Conservation (phyloP, 2,113 vertebrate species). For the Leptodactylus fuscus region DNA sequence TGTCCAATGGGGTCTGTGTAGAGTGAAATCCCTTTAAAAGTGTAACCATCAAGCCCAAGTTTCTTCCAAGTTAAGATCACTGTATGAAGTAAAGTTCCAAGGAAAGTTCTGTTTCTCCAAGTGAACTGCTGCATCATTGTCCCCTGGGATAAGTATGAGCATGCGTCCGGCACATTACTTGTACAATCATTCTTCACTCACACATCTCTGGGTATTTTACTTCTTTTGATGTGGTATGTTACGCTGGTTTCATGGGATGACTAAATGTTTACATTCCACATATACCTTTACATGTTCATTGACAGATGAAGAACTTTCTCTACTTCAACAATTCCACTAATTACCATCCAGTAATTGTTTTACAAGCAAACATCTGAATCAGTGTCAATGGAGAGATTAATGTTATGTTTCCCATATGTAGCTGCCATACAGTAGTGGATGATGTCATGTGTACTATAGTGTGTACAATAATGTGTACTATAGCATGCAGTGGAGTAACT, state of each 20-base stretch:
- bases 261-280: neutral
- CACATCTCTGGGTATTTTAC: neutral
- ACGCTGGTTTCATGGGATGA: neutral
- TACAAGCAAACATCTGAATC: conserved; percentile 21
- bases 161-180: too few species aligned
- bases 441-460: neutral
- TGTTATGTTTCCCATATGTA: neutral
- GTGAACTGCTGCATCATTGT: too few species aligned
- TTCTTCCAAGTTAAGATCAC: too few species aligned
- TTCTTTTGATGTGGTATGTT: neutral
- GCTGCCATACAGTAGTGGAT: conserved; percentile 22
- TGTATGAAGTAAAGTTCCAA: too few species aligned
- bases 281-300: neutral
- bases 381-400: neutral
- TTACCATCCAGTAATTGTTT: neutral
- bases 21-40: too few species aligned
- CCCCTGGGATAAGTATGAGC: too few species aligned
- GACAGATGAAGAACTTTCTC: neutral
- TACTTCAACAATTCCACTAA: neutral
- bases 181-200: too few species aligned
- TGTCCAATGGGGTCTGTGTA: too few species aligned
- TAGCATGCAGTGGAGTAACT: too few species aligned
- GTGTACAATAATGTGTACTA: too few species aligned
- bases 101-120: too few species aligned
- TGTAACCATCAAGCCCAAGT: too few species aligned